A percentile compares a stretch with the other conserved stretches of the same genome.
These are phyloP conservation scores for Stratiomys singularior DNA, from an alignment of 2,888 invertebrate genomes.

Conservation along the genomic window DNA sequence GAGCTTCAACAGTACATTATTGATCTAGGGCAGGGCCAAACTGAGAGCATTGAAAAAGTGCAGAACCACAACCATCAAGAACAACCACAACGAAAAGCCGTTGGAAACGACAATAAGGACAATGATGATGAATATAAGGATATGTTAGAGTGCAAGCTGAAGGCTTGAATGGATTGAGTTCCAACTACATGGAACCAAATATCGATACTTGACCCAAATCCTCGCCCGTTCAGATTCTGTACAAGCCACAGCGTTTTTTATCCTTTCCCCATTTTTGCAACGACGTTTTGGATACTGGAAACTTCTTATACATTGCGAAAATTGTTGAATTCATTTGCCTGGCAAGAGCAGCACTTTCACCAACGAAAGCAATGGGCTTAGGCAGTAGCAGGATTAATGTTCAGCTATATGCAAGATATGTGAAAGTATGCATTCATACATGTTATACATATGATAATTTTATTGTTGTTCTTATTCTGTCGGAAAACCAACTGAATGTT, in stretches of 20 bases:
- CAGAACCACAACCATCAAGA: neutral
- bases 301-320: neutral
- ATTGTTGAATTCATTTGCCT: conserved; percentile 23
- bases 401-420: too few species aligned
- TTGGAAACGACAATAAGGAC: neutral
- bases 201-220: conserved; percentile 38
- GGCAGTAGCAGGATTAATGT: too few species aligned
- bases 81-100: neutral
- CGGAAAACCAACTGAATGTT: conserved; percentile 14
- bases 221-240: neutral
- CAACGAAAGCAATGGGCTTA: too few species aligned
- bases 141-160: neutral
- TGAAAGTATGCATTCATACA: neutral
- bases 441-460: neutral
- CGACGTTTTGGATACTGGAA: neutral
- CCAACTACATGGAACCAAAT: neutral
- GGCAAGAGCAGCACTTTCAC: conserved; percentile 8
- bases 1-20: neutral
- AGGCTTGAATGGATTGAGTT: neutral
- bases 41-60: too few species aligned
- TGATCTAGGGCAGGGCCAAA: neutral
- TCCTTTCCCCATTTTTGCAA: neutral
- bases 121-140: neutral
- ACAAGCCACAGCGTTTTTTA: too few species aligned
- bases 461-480: conserved; percentile 3